phyloP scores from a whole-genome alignment of 2,888 invertebrate genomes.

The Hemithea aestivaria region DNA sequence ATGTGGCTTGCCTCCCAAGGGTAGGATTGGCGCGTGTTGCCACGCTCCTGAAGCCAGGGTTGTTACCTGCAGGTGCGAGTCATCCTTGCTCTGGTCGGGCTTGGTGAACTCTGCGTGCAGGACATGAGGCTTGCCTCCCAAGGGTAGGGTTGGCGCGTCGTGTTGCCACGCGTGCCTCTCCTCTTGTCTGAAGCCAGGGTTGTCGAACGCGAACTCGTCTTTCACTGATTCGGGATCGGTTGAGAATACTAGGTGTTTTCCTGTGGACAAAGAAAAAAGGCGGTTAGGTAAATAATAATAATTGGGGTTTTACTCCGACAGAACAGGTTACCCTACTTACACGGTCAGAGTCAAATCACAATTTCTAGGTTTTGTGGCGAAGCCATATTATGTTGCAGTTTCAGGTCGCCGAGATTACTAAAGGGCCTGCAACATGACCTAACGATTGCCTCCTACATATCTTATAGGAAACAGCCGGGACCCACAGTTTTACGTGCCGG shows the following conservation, averaged over 20 bases:
- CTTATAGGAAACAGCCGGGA: too few relatives aligned
- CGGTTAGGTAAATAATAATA: background rate
- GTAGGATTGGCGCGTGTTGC: too few relatives aligned
- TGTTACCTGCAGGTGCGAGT: constrained; percentile 58
- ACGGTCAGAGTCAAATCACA: too few relatives aligned
- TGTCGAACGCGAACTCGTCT: constrained; percentile 88
- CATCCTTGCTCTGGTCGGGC: constrained; percentile 67
- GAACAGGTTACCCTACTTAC: too few relatives aligned
- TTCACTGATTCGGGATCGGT: constrained; percentile 88
- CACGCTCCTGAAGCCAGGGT: background rate
- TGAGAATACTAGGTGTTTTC: constrained; percentile 85
- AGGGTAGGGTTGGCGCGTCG: constrained; percentile 66
- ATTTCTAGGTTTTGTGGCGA: too few relatives aligned
- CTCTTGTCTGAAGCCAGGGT: constrained; percentile 84
- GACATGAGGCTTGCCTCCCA: constrained; percentile 58
- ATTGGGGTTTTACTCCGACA: too few relatives aligned
- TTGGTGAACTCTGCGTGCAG: constrained; percentile 66
- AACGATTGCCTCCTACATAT: too few relatives aligned
- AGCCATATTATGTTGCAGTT: too few relatives aligned
- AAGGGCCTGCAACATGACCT: too few relatives aligned
- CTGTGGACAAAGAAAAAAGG: constrained; percentile 60
- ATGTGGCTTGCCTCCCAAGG: too few relatives aligned
- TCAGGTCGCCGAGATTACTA: too few relatives aligned
- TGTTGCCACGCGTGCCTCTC: constrained; percentile 67
- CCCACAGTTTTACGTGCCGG: too few relatives aligned